Evolutionary conservation across 30 jellyfish, hydroid and myxozoan species (phyloP).

Genomic region (Hydractinia symbiolongicarpus): DNA sequence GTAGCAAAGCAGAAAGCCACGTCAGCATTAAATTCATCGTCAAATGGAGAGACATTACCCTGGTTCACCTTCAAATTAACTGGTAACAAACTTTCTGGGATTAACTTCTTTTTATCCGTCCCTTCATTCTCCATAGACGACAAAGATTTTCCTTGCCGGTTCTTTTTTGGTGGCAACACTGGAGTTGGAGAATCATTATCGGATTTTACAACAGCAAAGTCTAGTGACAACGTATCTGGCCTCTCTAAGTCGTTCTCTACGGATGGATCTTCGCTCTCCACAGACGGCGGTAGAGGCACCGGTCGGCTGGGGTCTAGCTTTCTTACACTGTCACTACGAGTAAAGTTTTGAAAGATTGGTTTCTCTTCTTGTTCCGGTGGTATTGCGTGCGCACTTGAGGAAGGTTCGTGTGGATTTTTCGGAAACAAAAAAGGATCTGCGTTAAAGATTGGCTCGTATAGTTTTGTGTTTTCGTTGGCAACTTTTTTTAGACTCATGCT

Average conservation of each 20-base stretch:
- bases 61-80: too few species aligned
- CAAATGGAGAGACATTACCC: constrained; percentile 4
- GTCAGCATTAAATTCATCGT: not conserved
- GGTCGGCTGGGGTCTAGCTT: constrained; percentile 41
- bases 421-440: constrained; percentile 37
- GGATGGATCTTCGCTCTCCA: constrained; percentile 13
- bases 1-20: not conserved
- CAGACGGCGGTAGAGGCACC: constrained; percentile 67
- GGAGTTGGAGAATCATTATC: constrained; percentile 41
- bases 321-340: constrained; percentile 1
- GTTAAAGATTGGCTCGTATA: constrained; percentile 15
- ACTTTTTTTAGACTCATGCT: not conserved
- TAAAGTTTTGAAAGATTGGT: not conserved
- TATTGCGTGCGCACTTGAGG: constrained; percentile 9
- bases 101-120: not conserved
- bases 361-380: constrained; percentile 23
- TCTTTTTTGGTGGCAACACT: constrained; percentile 44
- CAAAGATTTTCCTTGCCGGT: not conserved
- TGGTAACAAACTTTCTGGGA: not conserved
- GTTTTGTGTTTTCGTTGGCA: not conserved
- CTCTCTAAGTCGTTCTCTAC: not conserved
- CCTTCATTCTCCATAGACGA: not conserved
- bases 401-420: constrained; percentile 48
- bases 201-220: not conserved
- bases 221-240: not conserved